Conservation (phyloP, 2,888 invertebrate genomes). For the Chaetogeoica ovagalla region DNA sequence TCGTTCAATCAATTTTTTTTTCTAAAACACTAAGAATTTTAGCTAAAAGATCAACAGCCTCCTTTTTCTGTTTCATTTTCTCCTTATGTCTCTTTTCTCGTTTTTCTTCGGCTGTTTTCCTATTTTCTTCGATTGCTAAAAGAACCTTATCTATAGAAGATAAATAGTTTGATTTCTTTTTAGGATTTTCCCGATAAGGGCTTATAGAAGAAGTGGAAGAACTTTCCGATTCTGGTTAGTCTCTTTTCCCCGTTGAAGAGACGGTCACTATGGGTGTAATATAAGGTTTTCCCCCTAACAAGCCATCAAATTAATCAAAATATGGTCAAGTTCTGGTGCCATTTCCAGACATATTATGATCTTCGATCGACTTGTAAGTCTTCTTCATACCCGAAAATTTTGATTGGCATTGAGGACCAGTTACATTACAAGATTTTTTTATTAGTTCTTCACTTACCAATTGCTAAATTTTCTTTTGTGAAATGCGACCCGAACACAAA, state of each 20-base stretch:
- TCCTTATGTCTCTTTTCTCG: background rate
- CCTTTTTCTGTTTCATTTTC: background rate
- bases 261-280: slow-evolving; percentile 1
- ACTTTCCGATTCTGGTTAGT: background rate
- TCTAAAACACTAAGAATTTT: no score
- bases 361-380: background rate
- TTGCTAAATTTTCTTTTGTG: no score
- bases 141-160: background rate
- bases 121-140: background rate
- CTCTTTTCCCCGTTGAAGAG: slow-evolving; percentile 5
- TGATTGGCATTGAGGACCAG: slow-evolving; percentile 9
- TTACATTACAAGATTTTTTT: no score
- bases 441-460: no score
- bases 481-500: background rate
- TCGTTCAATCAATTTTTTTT: no score
- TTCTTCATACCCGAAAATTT: background rate
- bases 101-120: background rate
- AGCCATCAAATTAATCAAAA: background rate
- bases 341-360: background rate
- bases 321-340: slow-evolving; percentile 14
- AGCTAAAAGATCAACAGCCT: background rate
- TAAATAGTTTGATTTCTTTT: background rate
- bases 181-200: background rate
- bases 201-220: background rate
- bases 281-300: slow-evolving; percentile 1